These are phyloP conservation scores for Macrosoma leucophasiata DNA, from an alignment of 2,888 invertebrate genomes.

Conservation along the genomic window DNA sequence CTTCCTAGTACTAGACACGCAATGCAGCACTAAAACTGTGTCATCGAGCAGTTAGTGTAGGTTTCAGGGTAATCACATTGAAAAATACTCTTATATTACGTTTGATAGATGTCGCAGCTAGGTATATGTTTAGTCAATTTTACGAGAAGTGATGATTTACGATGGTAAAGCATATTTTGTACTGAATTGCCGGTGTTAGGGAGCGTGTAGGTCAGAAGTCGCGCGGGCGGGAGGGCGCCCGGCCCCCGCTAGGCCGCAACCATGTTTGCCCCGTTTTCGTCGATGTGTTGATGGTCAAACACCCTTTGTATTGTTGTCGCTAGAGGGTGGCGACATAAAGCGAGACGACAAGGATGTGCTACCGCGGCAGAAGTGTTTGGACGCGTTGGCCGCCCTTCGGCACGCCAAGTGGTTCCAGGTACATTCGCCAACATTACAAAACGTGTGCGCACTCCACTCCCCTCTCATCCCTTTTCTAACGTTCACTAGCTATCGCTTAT, in stretches of 20 bases:
- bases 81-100: too few species aligned
- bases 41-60: too few species aligned
- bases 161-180: too few species aligned
- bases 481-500: constrained; percentile 7
- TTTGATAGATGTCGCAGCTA: too few species aligned
- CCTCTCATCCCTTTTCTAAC: not conserved
- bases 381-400: constrained; percentile 99
- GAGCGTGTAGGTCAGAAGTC: not conserved
- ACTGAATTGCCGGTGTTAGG: not conserved
- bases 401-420: constrained; percentile 99
- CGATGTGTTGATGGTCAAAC: constrained; percentile 82
- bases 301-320: constrained; percentile 80
- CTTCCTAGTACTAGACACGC: too few species aligned
- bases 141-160: too few species aligned
- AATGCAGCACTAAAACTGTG: too few species aligned
- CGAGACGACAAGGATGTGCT: constrained; percentile 94
- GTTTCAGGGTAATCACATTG: too few species aligned
- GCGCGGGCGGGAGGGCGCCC: constrained; percentile 4
- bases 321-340: constrained; percentile 78
- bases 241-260: constrained; percentile 16
- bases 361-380: constrained; percentile 99
- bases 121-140: too few species aligned
- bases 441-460: constrained; percentile 57
- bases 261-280: constrained; percentile 72
- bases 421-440: constrained; percentile 67